Conservation (phyloP, 1,140 invertebrate genomes). For the Dolichoris vasculosae region DNA sequence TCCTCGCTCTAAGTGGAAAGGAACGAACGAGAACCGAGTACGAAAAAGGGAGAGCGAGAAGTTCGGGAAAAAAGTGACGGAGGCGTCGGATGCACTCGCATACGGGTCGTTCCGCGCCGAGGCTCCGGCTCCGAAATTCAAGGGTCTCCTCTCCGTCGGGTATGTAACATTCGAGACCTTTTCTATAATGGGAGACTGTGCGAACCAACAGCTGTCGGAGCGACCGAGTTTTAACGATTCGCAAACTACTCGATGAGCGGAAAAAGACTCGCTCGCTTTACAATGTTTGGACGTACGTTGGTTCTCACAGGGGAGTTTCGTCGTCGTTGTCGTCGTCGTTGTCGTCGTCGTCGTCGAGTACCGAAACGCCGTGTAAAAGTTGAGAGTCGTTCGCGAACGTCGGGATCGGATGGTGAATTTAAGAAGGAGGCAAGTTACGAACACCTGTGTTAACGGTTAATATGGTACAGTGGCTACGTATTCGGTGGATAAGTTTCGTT, state of each 20-base stretch:
- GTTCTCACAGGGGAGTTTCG: background rate
- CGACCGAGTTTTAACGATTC: background rate
- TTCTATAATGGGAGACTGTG: background rate
- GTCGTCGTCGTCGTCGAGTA: too few species aligned
- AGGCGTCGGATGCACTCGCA: conserved; percentile 17
- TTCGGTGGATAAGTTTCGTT: background rate
- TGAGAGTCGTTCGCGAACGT: too few species aligned
- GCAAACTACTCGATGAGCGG: background rate
- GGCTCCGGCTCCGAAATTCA: background rate
- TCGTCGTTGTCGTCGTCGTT: background rate
- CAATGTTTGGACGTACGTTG: background rate
- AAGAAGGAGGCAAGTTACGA: too few species aligned
- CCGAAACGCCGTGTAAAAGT: too few species aligned
- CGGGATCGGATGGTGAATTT: too few species aligned
- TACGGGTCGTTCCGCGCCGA: background rate
- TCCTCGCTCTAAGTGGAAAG: conserved; percentile 21
- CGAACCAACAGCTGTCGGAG: background rate
- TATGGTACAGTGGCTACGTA: background rate
- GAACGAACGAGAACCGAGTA: background rate
- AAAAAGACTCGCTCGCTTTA: background rate
- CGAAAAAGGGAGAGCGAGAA: conserved; percentile 37
- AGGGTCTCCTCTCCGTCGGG: background rate
- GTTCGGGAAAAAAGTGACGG: background rate
- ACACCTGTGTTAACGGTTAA: too few species aligned
- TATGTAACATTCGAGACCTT: background rate